Conservation (phyloP, 2,113 vertebrate genomes). For the Bolborhynchus lineola region DNA sequence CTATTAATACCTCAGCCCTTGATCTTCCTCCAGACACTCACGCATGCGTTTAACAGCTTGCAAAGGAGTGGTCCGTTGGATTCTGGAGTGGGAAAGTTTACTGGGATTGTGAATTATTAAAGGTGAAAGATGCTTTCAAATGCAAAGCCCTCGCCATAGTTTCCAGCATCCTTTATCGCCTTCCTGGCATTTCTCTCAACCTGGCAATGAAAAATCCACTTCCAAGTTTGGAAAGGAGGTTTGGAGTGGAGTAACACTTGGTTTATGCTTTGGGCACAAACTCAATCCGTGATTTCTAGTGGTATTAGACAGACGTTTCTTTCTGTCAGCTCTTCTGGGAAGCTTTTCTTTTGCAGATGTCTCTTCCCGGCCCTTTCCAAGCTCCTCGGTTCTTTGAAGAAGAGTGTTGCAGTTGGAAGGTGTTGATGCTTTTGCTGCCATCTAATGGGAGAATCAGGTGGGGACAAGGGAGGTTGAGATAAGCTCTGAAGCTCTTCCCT, state of each 20-base stretch:
- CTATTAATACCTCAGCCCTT: not conserved
- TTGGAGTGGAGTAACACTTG: not conserved
- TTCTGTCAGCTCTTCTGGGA: not conserved
- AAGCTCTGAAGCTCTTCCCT: not conserved
- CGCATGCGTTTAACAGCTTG: not conserved
- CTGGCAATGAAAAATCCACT: not conserved
- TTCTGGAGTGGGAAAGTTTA: not conserved
- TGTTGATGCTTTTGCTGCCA: conserved; percentile 62
- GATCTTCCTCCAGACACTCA: not conserved
- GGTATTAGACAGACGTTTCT: not conserved
- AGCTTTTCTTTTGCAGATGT: not conserved
- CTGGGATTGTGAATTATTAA: not conserved
- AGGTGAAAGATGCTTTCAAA: not conserved
- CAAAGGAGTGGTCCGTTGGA: not conserved
- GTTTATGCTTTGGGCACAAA: not conserved
- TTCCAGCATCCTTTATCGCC: not conserved
- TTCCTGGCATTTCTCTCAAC: not conserved
- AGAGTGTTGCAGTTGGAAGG: not conserved
- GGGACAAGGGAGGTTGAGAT: not conserved
- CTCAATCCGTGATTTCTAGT: not conserved
- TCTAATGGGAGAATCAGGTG: conserved; percentile 32
- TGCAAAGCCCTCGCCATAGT: accelerated
- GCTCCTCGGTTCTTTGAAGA: not conserved
- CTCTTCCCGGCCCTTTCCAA: not conserved
- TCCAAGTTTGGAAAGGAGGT: not conserved